Evolutionary conservation across 1,140 invertebrate species (phyloP), one percentile per base, ranked within the genome.

Genomic region (Ooceraea biroi): DNA sequence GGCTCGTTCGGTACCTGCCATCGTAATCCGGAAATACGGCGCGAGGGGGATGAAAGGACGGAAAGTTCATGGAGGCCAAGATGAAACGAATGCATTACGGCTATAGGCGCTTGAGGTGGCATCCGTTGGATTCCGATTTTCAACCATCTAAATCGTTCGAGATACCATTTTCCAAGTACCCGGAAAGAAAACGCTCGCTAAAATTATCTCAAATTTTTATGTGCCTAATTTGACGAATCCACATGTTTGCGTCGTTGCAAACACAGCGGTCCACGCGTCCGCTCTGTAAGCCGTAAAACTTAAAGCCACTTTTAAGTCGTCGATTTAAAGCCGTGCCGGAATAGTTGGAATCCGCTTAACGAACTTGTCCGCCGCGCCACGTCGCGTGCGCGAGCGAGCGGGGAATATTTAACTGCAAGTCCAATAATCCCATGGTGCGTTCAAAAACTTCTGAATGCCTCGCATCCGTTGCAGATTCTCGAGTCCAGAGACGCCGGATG

Each of bases 291-390:
- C n/a, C n/a, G n/a, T n/a, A n/a, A n/a, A n/a, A n/a, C n/a, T n/a
- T n/a, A n/a, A 55, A 85, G 10, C 30, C 50, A 46, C 19, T 30
- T 71, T 72, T 48, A 77, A 86, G 58, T 86, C 65, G 73, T 55
- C 63, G 82, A 41, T 71, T 83, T 85, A 22, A 60, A 83, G 50
- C 44, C 1, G 44, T 36, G 25, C n/a, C 22, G 12, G 41, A 36
- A 73, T 52, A 17, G 57, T 50, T 48, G 80, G 25, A 86, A 86
- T 86, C 73, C 72, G 52, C 66, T 86, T 84, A 83, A 83, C 58
- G 66, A 76, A 78, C 65, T 86, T 87, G 66, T 87, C 71, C 71
- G 27, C 65, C 57, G 57, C 48, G 19, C 50, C 48, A 44, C 46
- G n/a, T 30, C 11, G 55, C 41, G n/a, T n/a, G n/a, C n/a, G n/a